Conservation (phyloP, 2,797 vertebrate species). For the Mallotus villosus region DNA sequence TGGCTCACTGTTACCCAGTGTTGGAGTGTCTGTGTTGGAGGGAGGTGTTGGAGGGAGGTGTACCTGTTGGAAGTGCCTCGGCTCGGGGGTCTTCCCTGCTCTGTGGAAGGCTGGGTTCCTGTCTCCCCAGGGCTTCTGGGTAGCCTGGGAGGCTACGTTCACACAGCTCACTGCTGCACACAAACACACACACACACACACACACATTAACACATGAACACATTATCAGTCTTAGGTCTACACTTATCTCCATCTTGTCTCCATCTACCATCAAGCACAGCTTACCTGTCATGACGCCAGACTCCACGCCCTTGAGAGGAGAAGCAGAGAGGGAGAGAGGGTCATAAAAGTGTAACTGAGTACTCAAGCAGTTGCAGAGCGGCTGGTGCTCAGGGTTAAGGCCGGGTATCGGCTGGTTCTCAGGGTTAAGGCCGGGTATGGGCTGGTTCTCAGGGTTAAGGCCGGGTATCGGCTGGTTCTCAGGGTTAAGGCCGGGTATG, state of each 20-base stretch:
- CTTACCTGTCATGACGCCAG: constrained; percentile 84
- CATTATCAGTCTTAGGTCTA: background rate
- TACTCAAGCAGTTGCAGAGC: background rate
- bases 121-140: constrained; percentile 88
- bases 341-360: background rate
- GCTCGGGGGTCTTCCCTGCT: constrained; percentile 83
- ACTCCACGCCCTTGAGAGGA: constrained; percentile 77
- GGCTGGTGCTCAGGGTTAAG: too few species aligned
- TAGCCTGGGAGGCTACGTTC: constrained; percentile 84
- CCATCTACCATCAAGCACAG: background rate
- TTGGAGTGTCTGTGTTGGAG: background rate
- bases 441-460: too few species aligned
- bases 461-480: too few species aligned
- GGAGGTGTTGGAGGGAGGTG: background rate
- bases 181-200: constrained; percentile 4
- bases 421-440: too few species aligned
- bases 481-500: too few species aligned
- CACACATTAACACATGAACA: background rate
- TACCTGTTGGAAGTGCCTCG: constrained; percentile 87
- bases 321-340: constrained; percentile 22
- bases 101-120: constrained; percentile 81
- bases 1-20: background rate
- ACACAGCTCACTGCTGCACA: constrained; percentile 82
- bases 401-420: too few species aligned
- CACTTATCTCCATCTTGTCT: background rate